Percentiles rank a stretch among this genome's conserved stretches.
phyloP scores from a whole-genome alignment of 2,888 invertebrate genomes.

The Neocrepidodera transversa region DNA sequence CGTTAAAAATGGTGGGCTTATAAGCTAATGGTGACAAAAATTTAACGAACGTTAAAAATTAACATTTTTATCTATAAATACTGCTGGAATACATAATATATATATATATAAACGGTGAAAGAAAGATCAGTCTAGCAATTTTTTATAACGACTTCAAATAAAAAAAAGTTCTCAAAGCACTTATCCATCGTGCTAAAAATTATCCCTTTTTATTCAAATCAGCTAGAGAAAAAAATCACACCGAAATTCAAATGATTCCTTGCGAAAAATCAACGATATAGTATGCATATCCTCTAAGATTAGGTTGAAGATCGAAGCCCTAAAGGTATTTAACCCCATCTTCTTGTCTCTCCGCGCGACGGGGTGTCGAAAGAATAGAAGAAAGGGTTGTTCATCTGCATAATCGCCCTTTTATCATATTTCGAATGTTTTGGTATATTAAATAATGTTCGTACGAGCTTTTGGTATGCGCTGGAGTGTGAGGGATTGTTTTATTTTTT shows the following conservation, averaged over 20 bases:
- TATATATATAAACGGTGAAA: no score
- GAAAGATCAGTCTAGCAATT: no score
- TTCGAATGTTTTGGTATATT: constrained; percentile 52
- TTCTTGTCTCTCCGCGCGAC: constrained; percentile 45
- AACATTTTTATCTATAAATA: no score
- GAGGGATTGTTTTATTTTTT: constrained; percentile 51
- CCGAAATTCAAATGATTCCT: constrained; percentile 19
- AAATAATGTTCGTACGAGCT: constrained; percentile 35
- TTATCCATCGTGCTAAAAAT: constrained; percentile 28
- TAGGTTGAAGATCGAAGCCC: constrained; percentile 36
- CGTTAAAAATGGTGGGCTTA: no score
- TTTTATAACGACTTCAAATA: constrained; percentile 20
- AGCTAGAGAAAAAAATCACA: constrained; percentile 32
- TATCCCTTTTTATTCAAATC: constrained; percentile 35
- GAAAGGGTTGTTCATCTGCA: constrained; percentile 52
- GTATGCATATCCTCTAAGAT: constrained; percentile 45
- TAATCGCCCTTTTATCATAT: constrained; percentile 56
- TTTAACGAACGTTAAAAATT: no score
- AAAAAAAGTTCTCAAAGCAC: constrained; percentile 37
- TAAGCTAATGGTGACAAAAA: no score
- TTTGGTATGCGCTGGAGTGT: constrained; percentile 49
- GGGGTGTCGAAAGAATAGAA: constrained; percentile 40
- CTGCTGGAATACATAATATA: no score
- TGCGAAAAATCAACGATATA: constrained; percentile 36
- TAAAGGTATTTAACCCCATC: constrained; percentile 46